Conservation (phyloP, 2,888 invertebrate species). For the Yponomeuta cagnagella region DNA sequence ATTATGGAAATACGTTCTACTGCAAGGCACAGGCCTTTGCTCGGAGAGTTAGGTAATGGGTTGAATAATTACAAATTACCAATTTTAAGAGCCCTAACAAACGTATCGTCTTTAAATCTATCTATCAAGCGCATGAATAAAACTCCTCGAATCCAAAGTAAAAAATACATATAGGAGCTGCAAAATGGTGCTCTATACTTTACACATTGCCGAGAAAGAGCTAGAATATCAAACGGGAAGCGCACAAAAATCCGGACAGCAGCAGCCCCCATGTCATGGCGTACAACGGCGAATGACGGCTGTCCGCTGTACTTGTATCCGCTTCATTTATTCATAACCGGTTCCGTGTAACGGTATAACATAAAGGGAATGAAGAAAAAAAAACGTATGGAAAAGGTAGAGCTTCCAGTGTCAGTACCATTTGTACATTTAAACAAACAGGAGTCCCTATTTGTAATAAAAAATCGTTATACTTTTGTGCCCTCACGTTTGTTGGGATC, state of each 20-base stretch:
- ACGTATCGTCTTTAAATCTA: too few species aligned
- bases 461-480: not conserved
- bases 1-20: too few species aligned
- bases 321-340: slow-evolving; percentile 29
- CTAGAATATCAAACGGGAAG: slow-evolving; percentile 5
- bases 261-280: slow-evolving; percentile 12
- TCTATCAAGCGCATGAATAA: too few species aligned
- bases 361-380: slow-evolving; percentile 18
- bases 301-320: slow-evolving; percentile 18
- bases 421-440: not conserved
- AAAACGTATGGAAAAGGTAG: slow-evolving; percentile 8
- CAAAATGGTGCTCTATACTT: not conserved
- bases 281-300: slow-evolving; percentile 14
- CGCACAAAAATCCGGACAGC: slow-evolving; percentile 11
- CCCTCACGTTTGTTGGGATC: not conserved
- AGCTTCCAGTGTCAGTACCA: slow-evolving; percentile 5
- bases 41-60: too few species aligned
- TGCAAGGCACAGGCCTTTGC: too few species aligned
- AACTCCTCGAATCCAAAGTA: too few species aligned
- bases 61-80: too few species aligned
- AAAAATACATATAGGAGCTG: not conserved
- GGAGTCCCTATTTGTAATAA: not conserved
- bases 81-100: too few species aligned
- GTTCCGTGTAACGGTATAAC: slow-evolving; percentile 24
- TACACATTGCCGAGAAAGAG: slow-evolving; percentile 4